Evolutionary conservation across 2,113 vertebrate species (phyloP), one percentile per base, ranked within the genome.

Genomic region (Alosa alosa): DNA sequence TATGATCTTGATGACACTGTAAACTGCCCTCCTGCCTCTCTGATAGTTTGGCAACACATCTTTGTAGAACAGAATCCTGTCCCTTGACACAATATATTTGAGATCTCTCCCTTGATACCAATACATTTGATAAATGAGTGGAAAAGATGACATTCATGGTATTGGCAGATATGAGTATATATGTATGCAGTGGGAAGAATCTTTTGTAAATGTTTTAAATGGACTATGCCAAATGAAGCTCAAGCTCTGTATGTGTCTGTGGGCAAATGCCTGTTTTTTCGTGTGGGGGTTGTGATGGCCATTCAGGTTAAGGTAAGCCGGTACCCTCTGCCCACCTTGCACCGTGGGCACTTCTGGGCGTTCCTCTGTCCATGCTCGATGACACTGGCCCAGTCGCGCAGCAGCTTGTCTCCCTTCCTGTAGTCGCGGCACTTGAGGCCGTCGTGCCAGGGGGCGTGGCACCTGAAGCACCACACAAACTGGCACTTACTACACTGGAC

Each of bases 401-500:
- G 94, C 89, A 98, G 92, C 89, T 99, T 99, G 96, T 99, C 98
- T 89, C 98, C 98, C 89, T 96, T 98, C 91, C 96, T 96, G 95
- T 98, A 99, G 68, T 99, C 97, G 84, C 97, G 97, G 92, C 98
- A 99, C 91, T 97, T 99, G 89, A 99, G 92, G 0, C 97, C 97
- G 90, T 98, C 96, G 88, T 99, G 98, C 98, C 98, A 99, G 83
- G 98, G 98, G 25, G 98, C 96, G 81, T 99, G 98, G 95, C 98
- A 99, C 94, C 97, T 99, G 93, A 99, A 99, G 96, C 98, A 99
- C 98, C 98, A 99, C 90, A 99, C 91, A 92, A 99, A 97, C 94
- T 99, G 97, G 95, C 98, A 99, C 88, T 92, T 94, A 25, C 94
- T 95, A 92, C 98, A 99, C 94, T 98, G 97, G 92, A 99, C 96